Evolutionary conservation across 2,888 invertebrate genomes (phyloP).

Genomic region (Andrena fulva): DNA sequence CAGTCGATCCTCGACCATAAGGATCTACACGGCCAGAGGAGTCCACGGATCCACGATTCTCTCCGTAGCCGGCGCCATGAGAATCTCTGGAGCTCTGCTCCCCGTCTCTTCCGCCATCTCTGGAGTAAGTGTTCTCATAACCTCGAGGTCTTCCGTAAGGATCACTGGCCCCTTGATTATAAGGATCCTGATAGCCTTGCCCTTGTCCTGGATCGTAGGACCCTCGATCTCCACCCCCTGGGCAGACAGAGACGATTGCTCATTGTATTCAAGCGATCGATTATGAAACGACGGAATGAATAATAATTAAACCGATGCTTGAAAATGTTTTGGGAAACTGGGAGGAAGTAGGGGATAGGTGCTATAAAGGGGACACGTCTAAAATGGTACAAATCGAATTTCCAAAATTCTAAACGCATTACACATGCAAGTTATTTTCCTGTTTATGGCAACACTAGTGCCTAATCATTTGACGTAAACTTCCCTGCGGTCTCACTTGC

Average conservation of each 20-base stretch:
- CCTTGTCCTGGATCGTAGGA: conserved; percentile 27
- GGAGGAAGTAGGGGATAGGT: too few relatives aligned
- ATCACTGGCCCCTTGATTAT: conserved; percentile 59
- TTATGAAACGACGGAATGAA: neutral
- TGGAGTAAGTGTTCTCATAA: conserved; percentile 41
- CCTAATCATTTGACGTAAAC: too few relatives aligned
- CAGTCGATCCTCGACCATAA: conserved; percentile 36
- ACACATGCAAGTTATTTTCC: too few relatives aligned
- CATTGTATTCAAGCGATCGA: neutral
- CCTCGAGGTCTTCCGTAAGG: conserved; percentile 54
- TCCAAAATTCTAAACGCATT: too few relatives aligned
- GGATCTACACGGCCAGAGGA: conserved; percentile 33
- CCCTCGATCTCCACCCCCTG: conserved; percentile 28
- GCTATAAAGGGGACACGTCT: too few relatives aligned
- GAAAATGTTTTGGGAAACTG: too few relatives aligned
- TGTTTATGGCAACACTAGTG: too few relatives aligned
- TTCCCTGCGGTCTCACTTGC: too few relatives aligned
- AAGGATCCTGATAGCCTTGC: conserved; percentile 41
- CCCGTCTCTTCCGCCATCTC: neutral
- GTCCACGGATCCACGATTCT: conserved; percentile 36
- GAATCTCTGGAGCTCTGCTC: conserved; percentile 21
- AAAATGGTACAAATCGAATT: too few relatives aligned
- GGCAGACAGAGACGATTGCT: neutral
- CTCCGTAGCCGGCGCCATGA: conserved; percentile 26
- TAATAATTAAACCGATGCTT: too few relatives aligned